Conservation (phyloP, 92 coral and sea anemone species). For the Porites lobata region DNA sequence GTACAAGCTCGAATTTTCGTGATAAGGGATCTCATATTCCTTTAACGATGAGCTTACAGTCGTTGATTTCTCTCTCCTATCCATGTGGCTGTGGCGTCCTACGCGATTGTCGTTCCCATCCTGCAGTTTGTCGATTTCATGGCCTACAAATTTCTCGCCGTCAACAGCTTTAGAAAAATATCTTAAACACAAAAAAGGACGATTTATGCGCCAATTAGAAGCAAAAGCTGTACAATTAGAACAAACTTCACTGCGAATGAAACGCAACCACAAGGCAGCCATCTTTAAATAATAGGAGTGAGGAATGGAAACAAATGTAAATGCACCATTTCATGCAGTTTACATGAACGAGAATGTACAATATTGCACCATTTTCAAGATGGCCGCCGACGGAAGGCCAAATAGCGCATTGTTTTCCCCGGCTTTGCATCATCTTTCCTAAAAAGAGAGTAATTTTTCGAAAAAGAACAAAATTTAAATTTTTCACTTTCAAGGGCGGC, state of each 20-base stretch:
- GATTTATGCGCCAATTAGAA: background rate
- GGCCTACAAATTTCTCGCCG: background rate
- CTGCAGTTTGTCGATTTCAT: background rate
- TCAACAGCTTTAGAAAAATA: background rate
- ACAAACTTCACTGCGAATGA: background rate
- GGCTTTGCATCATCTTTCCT: too few relatives aligned
- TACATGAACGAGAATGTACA: background rate
- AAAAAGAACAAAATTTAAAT: background rate
- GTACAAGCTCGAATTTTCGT: slow-evolving; percentile 1
- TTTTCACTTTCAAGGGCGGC: too few relatives aligned
- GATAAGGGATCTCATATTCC: slow-evolving; percentile 12
- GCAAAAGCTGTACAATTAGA: background rate
- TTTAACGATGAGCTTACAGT: background rate
- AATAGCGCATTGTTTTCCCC: background rate
- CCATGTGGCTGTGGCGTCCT: background rate
- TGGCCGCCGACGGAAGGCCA: slow-evolving; percentile 13
- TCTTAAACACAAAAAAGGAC: background rate
- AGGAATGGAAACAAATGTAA: slow-evolving; percentile 34
- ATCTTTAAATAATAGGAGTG: slow-evolving; percentile 10
- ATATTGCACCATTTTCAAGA: slow-evolving; percentile 75
- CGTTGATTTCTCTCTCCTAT: background rate
- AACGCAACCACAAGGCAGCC: slow-evolving; percentile 19
- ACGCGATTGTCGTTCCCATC: background rate
- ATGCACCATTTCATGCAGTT: background rate
- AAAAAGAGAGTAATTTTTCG: background rate